Evolutionary conservation across 2,797 vertebrate genomes (phyloP).

Genomic region (Valencia hispanica): DNA sequence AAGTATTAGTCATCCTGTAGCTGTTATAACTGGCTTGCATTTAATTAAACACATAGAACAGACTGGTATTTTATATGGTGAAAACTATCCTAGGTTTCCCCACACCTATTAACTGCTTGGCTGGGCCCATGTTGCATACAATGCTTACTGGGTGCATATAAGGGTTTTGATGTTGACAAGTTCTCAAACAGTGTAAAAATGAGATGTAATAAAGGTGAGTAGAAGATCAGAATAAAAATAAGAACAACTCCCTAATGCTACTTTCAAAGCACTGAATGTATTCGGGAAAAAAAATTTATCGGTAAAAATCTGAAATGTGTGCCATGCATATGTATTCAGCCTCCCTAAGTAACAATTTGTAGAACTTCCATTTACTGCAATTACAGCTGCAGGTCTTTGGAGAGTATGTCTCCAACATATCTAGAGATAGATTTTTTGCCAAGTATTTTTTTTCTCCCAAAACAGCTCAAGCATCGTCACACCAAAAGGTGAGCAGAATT

Average conservation of each 20-base stretch:
- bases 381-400: not conserved
- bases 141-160: not conserved
- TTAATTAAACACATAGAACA: conserved; percentile 3
- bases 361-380: not conserved
- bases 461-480: not conserved
- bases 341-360: not conserved
- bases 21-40: conserved; percentile 4
- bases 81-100: not conserved
- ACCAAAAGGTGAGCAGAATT: not conserved
- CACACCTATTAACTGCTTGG: not conserved
- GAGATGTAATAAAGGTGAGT: not conserved
- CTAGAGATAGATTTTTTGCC: not conserved
- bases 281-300: not conserved
- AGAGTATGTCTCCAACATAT: not conserved
- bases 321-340: not conserved
- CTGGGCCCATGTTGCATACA: not conserved
- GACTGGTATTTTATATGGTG: not conserved
- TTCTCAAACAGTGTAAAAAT: not conserved
- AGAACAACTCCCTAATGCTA: not conserved
- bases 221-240: not conserved
- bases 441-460: not conserved
- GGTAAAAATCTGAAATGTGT: not conserved
- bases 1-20: conserved; percentile 8
- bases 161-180: not conserved
- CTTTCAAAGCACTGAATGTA: not conserved